These are phyloP conservation scores for Belonocnema kinseyi DNA, from an alignment of 1,140 invertebrate species.

Conservation along the genomic window DNA sequence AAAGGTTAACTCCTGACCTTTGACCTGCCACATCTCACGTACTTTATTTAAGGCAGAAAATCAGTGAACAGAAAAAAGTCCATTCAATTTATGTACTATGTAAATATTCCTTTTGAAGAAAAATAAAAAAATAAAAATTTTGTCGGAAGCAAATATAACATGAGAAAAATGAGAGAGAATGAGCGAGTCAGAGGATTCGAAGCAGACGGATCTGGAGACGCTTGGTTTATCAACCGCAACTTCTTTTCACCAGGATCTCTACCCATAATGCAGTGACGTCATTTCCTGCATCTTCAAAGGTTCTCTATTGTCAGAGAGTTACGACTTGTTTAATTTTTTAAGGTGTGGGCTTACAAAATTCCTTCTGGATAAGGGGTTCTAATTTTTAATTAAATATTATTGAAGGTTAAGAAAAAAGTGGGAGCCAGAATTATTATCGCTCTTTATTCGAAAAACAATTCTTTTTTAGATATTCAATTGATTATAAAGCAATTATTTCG, in stretches of 20 bases:
- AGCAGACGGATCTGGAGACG: slow-evolving; percentile 24
- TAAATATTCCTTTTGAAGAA: neutral
- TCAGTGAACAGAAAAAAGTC: too few species aligned
- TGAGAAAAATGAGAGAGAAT: neutral
- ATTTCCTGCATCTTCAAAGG: slow-evolving; percentile 16
- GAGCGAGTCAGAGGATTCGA: neutral
- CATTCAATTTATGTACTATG: too few species aligned
- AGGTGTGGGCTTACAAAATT: neutral
- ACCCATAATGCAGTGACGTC: slow-evolving; percentile 20
- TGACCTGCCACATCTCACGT: too few species aligned
- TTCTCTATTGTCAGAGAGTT: neutral
- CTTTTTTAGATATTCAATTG: too few species aligned
- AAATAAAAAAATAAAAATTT: neutral
- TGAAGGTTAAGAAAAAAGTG: too few species aligned
- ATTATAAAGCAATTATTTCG: too few species aligned
- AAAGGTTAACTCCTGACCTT: too few species aligned
- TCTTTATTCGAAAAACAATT: too few species aligned
- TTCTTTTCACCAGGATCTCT: slow-evolving; percentile 21
- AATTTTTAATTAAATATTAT: too few species aligned
- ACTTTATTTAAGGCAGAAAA: too few species aligned
- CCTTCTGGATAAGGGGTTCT: too few species aligned
- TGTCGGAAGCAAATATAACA: neutral
- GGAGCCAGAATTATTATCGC: too few species aligned
- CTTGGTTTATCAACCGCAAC: slow-evolving; percentile 27
- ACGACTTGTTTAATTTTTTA: slow-evolving; percentile 1